These are phyloP conservation scores for Mythimna vitellina DNA, from an alignment of 2,888 invertebrate genomes.

Conservation along the genomic window DNA sequence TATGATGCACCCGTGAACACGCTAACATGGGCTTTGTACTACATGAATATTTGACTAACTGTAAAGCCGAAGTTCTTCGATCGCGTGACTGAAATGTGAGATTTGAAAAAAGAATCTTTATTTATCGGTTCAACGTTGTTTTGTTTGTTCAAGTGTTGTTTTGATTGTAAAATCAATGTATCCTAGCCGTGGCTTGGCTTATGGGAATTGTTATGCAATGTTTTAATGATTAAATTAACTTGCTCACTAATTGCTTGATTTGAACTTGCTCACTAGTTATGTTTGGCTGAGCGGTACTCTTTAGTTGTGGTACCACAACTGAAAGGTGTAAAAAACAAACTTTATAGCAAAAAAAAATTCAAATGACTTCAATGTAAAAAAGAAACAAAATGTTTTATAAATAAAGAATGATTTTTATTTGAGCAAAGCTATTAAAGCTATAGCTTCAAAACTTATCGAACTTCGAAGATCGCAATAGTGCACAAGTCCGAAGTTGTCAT, in stretches of 20 bases:
- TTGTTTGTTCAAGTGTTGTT: too few species aligned
- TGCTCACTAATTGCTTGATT: too few species aligned
- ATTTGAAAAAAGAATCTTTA: slow-evolving; percentile 28
- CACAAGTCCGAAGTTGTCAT: slow-evolving; percentile 10
- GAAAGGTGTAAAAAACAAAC: too few species aligned
- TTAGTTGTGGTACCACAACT: too few species aligned
- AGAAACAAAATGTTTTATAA: not conserved
- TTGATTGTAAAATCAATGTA: too few species aligned
- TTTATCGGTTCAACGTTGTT: not conserved
- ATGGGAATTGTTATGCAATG: too few species aligned
- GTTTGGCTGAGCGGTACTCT: too few species aligned
- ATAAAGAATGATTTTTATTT: not conserved
- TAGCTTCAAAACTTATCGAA: slow-evolving; percentile 23
- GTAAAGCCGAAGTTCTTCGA: slow-evolving; percentile 6
- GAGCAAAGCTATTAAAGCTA: not conserved
- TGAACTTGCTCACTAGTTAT: too few species aligned
- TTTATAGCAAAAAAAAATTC: not conserved
- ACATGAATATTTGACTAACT: slow-evolving; percentile 45
- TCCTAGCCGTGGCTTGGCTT: too few species aligned
- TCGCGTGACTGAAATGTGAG: slow-evolving; percentile 25
- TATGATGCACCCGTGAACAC: slow-evolving; percentile 40
- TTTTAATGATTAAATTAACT: too few species aligned
- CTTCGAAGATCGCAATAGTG: slow-evolving; percentile 16
- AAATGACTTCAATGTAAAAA: not conserved
- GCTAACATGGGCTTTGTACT: slow-evolving; percentile 31